Evolutionary conservation across 2,113 vertebrate genomes (phyloP), one percentile per base, ranked within the genome.

Genomic region (Athene cunicularia): DNA sequence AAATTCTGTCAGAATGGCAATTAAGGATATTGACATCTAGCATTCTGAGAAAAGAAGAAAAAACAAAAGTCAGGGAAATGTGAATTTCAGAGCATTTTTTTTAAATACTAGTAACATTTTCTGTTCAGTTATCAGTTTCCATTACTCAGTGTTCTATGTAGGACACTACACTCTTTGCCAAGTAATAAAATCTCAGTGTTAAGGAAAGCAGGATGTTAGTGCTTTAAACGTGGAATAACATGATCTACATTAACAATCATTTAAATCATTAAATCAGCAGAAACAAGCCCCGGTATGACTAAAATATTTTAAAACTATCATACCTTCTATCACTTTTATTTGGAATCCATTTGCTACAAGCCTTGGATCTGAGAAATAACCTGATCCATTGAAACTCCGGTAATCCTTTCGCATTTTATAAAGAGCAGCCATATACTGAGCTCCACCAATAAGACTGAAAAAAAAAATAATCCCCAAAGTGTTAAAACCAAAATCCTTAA

Each of bases 271-370:
- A 37, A 66, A 64, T 18, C 8, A 60, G 11, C 83, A 49, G 37
- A 73, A 86, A 67, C 14, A 72, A 80, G 14, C 15, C 45, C 14
- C 6, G 45, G 4, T 64, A 41, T 3, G 6, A 71, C 30, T 7
- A 67, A 32, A 71, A 93, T 63, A 94, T 63, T 92, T 85, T 80
- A 95, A 97, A 94, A 22, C 3, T 24, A 88, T 63, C 95, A 82
- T 98, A 99, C 99, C 99, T 99, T 99, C 98, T 94, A 91, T 98
- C 55, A 99, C 81, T 98, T 97, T 99, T 98, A 99, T 99, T 95
- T 98, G 98, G 97, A 99, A 99, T 30, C 99, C 99, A 89, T 99
- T 99, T 83, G 99, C 98, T 93, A 98, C 97, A 35, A 99, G 99
- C 93, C 99, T 98, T 75, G 98, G 97, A 97, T 99, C 99, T 19